These are phyloP conservation scores for Drosophila quadrilineata DNA, from an alignment of 1,140 invertebrate genomes.

Conservation along the genomic window DNA sequence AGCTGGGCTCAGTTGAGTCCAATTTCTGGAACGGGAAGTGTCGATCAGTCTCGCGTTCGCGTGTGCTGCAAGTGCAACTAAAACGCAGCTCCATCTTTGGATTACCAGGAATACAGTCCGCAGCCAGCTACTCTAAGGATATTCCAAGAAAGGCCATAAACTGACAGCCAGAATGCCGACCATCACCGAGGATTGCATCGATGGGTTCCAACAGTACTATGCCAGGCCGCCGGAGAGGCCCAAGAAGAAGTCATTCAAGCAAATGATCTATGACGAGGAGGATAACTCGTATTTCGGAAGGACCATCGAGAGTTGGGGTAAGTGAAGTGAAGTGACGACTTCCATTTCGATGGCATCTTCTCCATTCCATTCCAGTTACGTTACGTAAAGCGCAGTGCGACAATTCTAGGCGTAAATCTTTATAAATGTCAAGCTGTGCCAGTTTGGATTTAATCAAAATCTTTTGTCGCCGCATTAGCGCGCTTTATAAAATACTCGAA, in stretches of 20 bases:
- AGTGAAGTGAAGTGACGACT: slow-evolving; percentile 79
- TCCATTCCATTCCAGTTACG: background rate
- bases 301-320: slow-evolving; percentile 87
- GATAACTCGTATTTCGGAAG: slow-evolving; percentile 86
- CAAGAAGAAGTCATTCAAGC: slow-evolving; percentile 83
- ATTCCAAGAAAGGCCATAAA: slow-evolving; percentile 15
- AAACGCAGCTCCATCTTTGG: background rate
- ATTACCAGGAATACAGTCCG: slow-evolving; percentile 3
- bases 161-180: slow-evolving; percentile 63
- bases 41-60: slow-evolving; percentile 62
- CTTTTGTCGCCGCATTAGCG: slow-evolving; percentile 48
- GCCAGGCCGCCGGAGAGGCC: slow-evolving; percentile 83
- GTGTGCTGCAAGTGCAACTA: slow-evolving; percentile 38
- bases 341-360: background rate
- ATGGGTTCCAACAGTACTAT: slow-evolving; percentile 85
- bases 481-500: background rate
- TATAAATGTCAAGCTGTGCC: slow-evolving; percentile 48
- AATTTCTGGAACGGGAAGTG: slow-evolving; percentile 59
- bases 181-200: slow-evolving; percentile 82
- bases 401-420: slow-evolving; percentile 25
- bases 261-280: slow-evolving; percentile 87
- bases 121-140: slow-evolving; percentile 4
- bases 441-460: slow-evolving; percentile 45
- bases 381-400: slow-evolving; percentile 44
- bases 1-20: slow-evolving; percentile 47